A percentile compares a stretch with the other conserved stretches of the same genome.
These are phyloP conservation scores for Rhagophthalmus giganteus DNA, from an alignment of 2,888 invertebrate species.

Conservation along the genomic window DNA sequence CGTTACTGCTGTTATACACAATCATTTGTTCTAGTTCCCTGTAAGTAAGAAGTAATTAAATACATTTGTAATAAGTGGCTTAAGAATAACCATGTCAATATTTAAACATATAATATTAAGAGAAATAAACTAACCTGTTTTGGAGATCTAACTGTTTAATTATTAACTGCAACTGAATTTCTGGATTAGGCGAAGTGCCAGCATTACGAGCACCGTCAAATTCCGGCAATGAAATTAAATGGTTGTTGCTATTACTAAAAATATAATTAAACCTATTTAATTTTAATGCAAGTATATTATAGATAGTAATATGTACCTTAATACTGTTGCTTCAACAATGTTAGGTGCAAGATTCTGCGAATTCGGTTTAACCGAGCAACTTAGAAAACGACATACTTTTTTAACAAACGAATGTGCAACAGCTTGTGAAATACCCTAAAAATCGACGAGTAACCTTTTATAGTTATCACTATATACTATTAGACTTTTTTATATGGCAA, in stretches of 20 bases:
- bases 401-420: constrained; percentile 42
- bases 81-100: too few relatives aligned
- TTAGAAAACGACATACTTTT: constrained; percentile 43
- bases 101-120: not conserved
- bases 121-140: constrained; percentile 56
- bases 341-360: constrained; percentile 21
- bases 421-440: constrained; percentile 34
- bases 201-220: constrained; percentile 38
- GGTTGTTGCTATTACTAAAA: constrained; percentile 39
- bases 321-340: constrained; percentile 45
- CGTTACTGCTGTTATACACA: constrained; percentile 44
- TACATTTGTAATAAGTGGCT: too few relatives aligned
- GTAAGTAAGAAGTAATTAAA: constrained; percentile 39
- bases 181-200: constrained; percentile 57
- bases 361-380: constrained; percentile 40
- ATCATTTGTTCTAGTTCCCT: constrained; percentile 60
- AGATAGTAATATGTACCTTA: constrained; percentile 55
- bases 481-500: too few relatives aligned
- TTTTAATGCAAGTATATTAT: not conserved
- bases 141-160: constrained; percentile 72
- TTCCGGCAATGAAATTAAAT: constrained; percentile 36
- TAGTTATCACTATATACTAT: too few relatives aligned
- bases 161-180: constrained; percentile 68
- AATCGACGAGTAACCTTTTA: too few relatives aligned
- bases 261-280: too few relatives aligned